Base-by-base conservation (phyloP, 1,140 invertebrate genomes). In the Daktulosphaira vitifoliae region DNA sequence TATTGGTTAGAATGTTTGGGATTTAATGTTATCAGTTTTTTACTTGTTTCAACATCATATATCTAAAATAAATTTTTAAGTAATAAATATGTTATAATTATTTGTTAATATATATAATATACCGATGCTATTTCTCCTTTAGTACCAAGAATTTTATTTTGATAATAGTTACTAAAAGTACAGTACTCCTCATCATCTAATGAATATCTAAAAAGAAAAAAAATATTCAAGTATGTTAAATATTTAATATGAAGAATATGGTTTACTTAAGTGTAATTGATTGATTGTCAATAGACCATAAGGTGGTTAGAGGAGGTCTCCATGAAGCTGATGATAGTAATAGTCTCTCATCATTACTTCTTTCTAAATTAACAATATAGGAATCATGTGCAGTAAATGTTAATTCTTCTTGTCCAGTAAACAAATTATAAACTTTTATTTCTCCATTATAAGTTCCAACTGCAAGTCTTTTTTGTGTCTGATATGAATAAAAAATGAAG, bases 1-100 rank as follows among this genome's bases (percentile, higher is more conserved):
- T 99, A 99, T 71, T 89, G 84, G 78, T 98, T 98, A 26, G 88
- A 88, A 69, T 90, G 84, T 50, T 82, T 80, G 11, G 90, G 87
- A 39, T 82, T 83, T 22, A 98, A 81, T 0, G 83, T 85, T 39
- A 82, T 76, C 37, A 98, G 72, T 65, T 83, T 77, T 68, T 82
- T 77, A 20, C 90, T 88, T 1, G 92, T 96, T 44, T 81, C 81
- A 37, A 93, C 83, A 74, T 98, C 96, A 75, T 93, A 98, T 50
- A 98, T 86, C 87, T 91, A 69, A 13, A 74, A 73, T 70, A 68
- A 66, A 67, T 66, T 68, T 64, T 68, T 42, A 29, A 8, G 0
- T 25, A 38, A 54, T 22, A 39, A 23, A n/a, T 11, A 52, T 25
- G n/a, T 3, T 67, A n/a, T 0, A 33, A 13, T 33, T 11, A 33